Evolutionary conservation across 2,888 invertebrate genomes (phyloP).

Genomic region (Drosophila pegasa): DNA sequence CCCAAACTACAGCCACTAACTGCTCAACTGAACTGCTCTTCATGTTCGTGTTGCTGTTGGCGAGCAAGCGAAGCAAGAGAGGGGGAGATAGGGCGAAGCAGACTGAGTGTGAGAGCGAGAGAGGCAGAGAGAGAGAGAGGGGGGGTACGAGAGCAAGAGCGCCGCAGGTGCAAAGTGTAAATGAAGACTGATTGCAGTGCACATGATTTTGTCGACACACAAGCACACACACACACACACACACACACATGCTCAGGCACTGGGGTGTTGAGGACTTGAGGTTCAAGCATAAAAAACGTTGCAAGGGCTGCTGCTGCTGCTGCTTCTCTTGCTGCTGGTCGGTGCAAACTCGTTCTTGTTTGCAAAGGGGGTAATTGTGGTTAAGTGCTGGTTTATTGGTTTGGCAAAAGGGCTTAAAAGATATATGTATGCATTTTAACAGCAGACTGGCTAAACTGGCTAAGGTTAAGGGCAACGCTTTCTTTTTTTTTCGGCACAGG

Average conservation of each 20-base stretch:
- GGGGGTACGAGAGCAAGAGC: slow-evolving; percentile 42
- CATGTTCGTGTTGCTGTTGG: slow-evolving; percentile 61
- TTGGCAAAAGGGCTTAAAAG: slow-evolving; percentile 76
- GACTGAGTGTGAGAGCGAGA: slow-evolving; percentile 16
- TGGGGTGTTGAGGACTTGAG: slow-evolving; percentile 34
- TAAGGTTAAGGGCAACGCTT: slow-evolving; percentile 66
- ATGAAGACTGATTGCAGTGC: slow-evolving; percentile 83
- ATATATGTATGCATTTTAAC: slow-evolving; percentile 61
- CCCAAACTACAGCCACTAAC: slow-evolving; percentile 34
- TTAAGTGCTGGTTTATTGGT: slow-evolving; percentile 82
- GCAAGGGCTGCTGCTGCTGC: slow-evolving; percentile 51
- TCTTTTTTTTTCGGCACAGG: slow-evolving; percentile 32
- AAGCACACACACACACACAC: slow-evolving; percentile 25
- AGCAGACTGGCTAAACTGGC: slow-evolving; percentile 42
- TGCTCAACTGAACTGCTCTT: slow-evolving; percentile 49
- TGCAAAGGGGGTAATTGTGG: slow-evolving; percentile 79
- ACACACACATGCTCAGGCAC: slow-evolving; percentile 7
- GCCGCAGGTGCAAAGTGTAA: slow-evolving; percentile 78
- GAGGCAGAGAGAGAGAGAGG: slow-evolving; percentile 9
- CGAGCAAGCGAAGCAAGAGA: too few relatives aligned
- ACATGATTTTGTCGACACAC: slow-evolving; percentile 68
- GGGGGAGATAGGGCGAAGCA: too few relatives aligned
- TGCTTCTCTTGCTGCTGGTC: slow-evolving; percentile 23
- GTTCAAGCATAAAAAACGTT: slow-evolving; percentile 57
- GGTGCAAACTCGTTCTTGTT: slow-evolving; percentile 61